Base-by-base conservation (phyloP, 2,113 vertebrate genomes). In the Tinamus guttatus region DNA sequence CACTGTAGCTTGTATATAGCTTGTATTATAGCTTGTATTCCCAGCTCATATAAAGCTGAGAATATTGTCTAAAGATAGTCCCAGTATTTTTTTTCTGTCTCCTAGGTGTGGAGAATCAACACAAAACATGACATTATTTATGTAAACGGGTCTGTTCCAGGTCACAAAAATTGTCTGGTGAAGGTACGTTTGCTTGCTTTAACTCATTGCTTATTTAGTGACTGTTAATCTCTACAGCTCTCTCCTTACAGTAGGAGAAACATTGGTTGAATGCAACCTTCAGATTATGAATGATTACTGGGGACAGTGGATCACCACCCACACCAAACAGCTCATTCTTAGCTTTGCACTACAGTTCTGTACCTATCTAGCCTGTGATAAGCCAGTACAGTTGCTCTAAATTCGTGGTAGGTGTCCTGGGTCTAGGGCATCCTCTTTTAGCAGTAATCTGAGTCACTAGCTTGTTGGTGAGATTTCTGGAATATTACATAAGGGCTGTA, bases 21-120 rank as follows among this genome's bases (percentile, higher is more conserved):
- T 47, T 49, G 49, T 49, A 49, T 19, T 22, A 24, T 49, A 49
- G 21, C 10, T 49, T 22, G 21, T 49, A 49, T 49, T 49, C 49
- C 49, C 49, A 49, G 49, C 5, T 49, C 24, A 20, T 24, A 22
- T 49, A 41, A 28, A 85, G 62, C 32, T 56, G 68, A 3, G 13
- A 52, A 34, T 81, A 25, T 13, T 47, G 56, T 89, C 21, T 64
- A 56, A 81, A 68, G 64, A 7, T 3, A 54, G 2, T 62, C 28
- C 58, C 11, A 63, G 18, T 45, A 54, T 70, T 69, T 22, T 41
- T 79, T 85, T 56, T 6, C 15, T 82, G 17, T 90, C 54, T 86
- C 30, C 90, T 97, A 99, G 99, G 98, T 99, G 38, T 99, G 99
- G 99, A 98, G 99, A 95, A 97, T 99, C 96, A 99, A 99, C 95